These are phyloP conservation scores for Ostrea edulis DNA, from an alignment of 1,140 invertebrate genomes.

Conservation along the genomic window DNA sequence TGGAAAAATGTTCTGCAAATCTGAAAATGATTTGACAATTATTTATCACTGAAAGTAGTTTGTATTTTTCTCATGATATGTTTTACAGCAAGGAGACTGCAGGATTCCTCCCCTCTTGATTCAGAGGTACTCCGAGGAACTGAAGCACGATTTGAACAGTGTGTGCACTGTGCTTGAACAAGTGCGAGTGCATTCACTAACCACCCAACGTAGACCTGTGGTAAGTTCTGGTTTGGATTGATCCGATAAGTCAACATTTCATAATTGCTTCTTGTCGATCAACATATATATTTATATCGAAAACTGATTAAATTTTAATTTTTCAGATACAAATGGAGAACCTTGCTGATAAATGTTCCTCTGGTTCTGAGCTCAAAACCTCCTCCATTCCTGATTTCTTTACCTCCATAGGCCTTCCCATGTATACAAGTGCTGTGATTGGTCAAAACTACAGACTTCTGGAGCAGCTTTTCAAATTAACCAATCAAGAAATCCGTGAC, in stretches of 20 bases:
- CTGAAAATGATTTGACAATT: neutral
- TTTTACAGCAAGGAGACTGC: conserved; percentile 77
- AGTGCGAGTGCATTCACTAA: conserved; percentile 73
- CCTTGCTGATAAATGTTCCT: conserved; percentile 73
- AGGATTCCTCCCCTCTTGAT: conserved; percentile 79
- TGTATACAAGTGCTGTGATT: conserved; percentile 75
- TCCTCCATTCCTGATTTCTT: conserved; percentile 77
- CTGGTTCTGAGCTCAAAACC: conserved; percentile 77
- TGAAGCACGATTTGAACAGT: conserved; percentile 76
- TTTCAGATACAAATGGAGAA: conserved; percentile 78
- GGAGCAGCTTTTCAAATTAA: conserved; percentile 64
- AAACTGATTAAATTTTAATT: neutral
- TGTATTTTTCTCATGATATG: conserved; percentile 41
- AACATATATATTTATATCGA: neutral
- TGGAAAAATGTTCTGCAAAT: neutral
- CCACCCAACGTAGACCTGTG: conserved; percentile 63
- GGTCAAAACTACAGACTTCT: conserved; percentile 60
- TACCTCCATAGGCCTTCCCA: conserved; percentile 79
- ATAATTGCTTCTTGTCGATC: neutral
- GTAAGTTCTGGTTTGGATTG: conserved; percentile 54
- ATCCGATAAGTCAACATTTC: neutral
- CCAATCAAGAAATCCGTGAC: conserved; percentile 66
- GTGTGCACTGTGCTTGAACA: conserved; percentile 78
- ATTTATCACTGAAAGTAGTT: neutral
- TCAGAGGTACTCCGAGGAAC: conserved; percentile 79